Conservation (phyloP, 2,797 vertebrate species). For the Synanceia verrucosa region DNA sequence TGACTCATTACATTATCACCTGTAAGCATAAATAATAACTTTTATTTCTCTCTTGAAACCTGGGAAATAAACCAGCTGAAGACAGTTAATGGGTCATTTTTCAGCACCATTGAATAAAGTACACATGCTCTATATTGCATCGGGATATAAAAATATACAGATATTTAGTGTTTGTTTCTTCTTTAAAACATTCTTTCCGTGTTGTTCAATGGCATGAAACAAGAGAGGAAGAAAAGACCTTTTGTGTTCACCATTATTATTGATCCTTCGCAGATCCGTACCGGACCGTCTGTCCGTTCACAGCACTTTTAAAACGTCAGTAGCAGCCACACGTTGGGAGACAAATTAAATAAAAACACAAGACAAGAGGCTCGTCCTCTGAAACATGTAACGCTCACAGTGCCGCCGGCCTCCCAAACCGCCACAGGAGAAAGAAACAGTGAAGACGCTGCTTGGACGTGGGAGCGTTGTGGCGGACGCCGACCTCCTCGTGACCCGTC, state of each 20-base stretch:
- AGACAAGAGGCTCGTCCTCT: constrained; percentile 42
- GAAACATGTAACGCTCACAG: constrained; percentile 55
- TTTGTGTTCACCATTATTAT: too few species aligned
- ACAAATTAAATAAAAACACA: constrained; percentile 53
- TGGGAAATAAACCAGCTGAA: constrained; percentile 81
- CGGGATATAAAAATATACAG: constrained; percentile 89
- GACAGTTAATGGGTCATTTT: constrained; percentile 85
- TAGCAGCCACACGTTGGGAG: constrained; percentile 78
- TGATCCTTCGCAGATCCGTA: constrained; percentile 40
- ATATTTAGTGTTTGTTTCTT: constrained; percentile 72
- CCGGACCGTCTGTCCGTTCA: constrained; percentile 73
- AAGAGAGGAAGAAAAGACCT: constrained; percentile 77
- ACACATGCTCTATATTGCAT: constrained; percentile 89
- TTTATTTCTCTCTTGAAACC: constrained; percentile 79
- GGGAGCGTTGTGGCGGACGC: constrained; percentile 55
- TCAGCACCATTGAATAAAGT: constrained; percentile 87
- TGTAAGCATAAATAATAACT: constrained; percentile 83
- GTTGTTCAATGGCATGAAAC: constrained; percentile 87
- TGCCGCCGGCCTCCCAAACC: constrained; percentile 49
- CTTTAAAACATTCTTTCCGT: constrained; percentile 82
- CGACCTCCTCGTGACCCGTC: constrained; percentile 32
- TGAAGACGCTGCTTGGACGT: constrained; percentile 10
- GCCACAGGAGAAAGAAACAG: constrained; percentile 14
- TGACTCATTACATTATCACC: constrained; percentile 77
- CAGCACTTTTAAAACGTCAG: constrained; percentile 81